Evolutionary conservation across 2,888 invertebrate genomes (phyloP).

Genomic region (Cephus nigrinus): DNA sequence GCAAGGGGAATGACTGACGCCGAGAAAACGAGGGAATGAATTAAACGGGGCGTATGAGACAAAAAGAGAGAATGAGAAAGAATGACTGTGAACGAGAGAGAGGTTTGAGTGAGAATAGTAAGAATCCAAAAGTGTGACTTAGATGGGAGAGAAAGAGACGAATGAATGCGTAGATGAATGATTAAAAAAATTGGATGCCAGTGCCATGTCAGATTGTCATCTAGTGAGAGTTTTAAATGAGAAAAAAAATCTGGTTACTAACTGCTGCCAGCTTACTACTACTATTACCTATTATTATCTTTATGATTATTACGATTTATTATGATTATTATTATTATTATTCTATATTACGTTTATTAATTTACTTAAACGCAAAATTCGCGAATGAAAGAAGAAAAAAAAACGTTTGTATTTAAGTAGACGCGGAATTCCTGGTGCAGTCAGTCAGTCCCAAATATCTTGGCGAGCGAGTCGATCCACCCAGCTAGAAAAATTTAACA

Average conservation of each 20-base stretch:
- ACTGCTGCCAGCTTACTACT: constrained; percentile 64
- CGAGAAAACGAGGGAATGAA: constrained; percentile 20
- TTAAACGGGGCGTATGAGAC: constrained; percentile 29
- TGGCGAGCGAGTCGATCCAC: constrained; percentile 14
- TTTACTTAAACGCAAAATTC: constrained; percentile 53
- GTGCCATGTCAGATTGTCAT: constrained; percentile 64
- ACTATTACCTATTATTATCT: constrained; percentile 51
- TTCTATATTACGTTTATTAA: constrained; percentile 61
- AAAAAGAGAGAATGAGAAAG: constrained; percentile 10
- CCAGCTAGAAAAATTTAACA: constrained; percentile 1
- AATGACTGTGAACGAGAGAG: background rate
- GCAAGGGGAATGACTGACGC: constrained; percentile 14
- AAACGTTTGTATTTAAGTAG: constrained; percentile 37
- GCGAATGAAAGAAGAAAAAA: constrained; percentile 27
- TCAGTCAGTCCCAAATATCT: constrained; percentile 47
- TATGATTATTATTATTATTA: constrained; percentile 52
- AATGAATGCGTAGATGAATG: constrained; percentile 2
- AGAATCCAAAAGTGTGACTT: background rate
- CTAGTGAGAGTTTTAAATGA: constrained; percentile 50
- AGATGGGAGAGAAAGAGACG: background rate
- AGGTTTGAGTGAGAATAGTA: background rate
- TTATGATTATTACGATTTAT: constrained; percentile 60
- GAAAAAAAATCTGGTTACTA: constrained; percentile 55
- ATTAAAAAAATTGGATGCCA: constrained; percentile 47
- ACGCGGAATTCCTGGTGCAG: constrained; percentile 57